Evolutionary conservation across 2,113 vertebrate genomes (phyloP).

Genomic region (Tachuris rubrigastra): DNA sequence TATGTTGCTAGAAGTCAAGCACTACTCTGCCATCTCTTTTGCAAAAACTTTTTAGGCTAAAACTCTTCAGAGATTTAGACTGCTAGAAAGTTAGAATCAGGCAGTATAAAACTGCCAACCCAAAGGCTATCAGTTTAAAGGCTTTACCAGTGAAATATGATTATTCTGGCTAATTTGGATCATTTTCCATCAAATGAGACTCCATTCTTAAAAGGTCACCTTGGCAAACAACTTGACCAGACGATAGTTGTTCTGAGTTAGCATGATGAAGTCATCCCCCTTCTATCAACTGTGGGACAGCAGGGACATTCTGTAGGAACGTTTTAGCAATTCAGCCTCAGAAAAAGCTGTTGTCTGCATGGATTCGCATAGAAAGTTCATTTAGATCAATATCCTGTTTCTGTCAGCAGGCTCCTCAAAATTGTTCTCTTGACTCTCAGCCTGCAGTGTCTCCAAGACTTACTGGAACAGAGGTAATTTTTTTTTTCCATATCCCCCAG

Average conservation of each 20-base stretch:
- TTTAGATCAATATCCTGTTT: background rate
- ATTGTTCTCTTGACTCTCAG: background rate
- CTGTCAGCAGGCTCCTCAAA: background rate
- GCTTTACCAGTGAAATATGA: background rate
- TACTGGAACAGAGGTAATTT: background rate
- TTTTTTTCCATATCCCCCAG: background rate
- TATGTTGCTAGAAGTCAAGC: background rate
- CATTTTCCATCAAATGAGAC: background rate
- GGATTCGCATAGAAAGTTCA: fast-evolving
- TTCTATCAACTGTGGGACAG: background rate
- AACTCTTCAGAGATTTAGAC: background rate
- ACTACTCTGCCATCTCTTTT: background rate
- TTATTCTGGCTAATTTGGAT: background rate
- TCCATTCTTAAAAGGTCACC: background rate
- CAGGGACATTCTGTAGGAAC: background rate
- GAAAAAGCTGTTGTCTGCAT: background rate
- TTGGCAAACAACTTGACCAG: background rate
- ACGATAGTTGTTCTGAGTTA: background rate
- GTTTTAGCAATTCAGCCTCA: background rate
- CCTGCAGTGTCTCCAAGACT: background rate
- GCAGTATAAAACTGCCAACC: background rate
- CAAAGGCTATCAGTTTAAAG: background rate
- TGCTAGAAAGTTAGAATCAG: background rate
- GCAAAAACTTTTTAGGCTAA: background rate
- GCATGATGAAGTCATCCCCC: background rate